Conservation (phyloP, 1,140 invertebrate species). For the Hypothenemus hampei region DNA sequence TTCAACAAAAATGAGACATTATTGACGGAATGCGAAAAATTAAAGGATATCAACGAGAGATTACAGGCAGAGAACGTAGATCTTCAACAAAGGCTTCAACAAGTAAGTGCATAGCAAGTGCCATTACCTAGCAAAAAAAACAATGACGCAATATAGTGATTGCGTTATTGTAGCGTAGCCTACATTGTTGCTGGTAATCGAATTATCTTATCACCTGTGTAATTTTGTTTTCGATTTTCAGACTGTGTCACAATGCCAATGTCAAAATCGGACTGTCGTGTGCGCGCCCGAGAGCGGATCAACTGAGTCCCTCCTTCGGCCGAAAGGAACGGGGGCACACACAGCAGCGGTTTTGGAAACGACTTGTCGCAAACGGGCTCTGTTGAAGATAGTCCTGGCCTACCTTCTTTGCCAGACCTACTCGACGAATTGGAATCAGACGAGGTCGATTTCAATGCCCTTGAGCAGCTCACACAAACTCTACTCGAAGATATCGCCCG, state of each 20-base stretch:
- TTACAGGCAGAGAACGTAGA: constrained; percentile 59
- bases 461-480: constrained; percentile 73
- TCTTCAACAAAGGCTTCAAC: constrained; percentile 52
- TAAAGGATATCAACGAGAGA: constrained; percentile 61
- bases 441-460: constrained; percentile 57
- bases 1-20: constrained; percentile 61
- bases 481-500: constrained; percentile 73
- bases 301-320: constrained; percentile 78
- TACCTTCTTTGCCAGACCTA: constrained; percentile 76
- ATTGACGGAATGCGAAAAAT: constrained; percentile 57
- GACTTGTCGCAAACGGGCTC: constrained; percentile 40
- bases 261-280: constrained; percentile 50
- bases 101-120: too few species aligned
- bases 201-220: too few species aligned
- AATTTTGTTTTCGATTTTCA: background rate
- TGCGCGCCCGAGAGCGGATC: constrained; percentile 62
- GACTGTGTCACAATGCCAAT: constrained; percentile 14
- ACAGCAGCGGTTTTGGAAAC: constrained; percentile 52
- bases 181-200: too few species aligned
- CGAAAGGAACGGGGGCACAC: constrained; percentile 67
- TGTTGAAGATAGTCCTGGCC: constrained; percentile 62
- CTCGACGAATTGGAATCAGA: constrained; percentile 62
- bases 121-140: too few species aligned
- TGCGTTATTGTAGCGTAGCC: too few species aligned
- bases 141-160: too few species aligned